Base-by-base conservation (phyloP, 2,888 invertebrate species). In the Amphipoea lucens region DNA sequence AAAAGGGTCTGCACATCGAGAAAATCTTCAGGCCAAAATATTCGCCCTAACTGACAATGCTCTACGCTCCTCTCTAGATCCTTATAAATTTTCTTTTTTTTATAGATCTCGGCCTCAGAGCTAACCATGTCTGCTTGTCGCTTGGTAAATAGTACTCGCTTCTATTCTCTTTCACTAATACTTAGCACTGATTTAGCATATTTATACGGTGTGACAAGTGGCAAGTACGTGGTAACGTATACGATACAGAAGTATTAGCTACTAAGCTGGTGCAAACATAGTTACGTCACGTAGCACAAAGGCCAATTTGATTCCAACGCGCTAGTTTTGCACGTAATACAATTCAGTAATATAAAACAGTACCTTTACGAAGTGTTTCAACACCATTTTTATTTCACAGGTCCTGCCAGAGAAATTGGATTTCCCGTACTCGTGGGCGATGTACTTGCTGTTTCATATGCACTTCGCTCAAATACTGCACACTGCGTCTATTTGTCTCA, bases 401-500 rank as follows among this genome's bases (percentile, higher is more conserved):
- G 93, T 96, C 11, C 89, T 96, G 17, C 96, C 96, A 0, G 96
- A 95, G 84, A 95, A 93, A 85, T 89, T 95, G 90, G 96, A 96
- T 87, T 96, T 96, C 83, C 95, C 96, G 2, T 96, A 96, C 89
- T 97, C 97, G 11, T 98, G 98, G 97, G 98, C 98, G 0, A 97
- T 98, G 84, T 98, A 98, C 91, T 97, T 98, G 76, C 96, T 98
- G 36, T 98, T 98, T 89, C 98, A 98, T 93, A 98, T 98, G 95
- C 98, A 98, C 94, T 98, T 98, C 92, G 98, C 98, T 5, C 98
- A 98, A 93, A 97, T 98, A 71, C 97, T 98, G 82, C 99, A 99
- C 94, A 98, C 98, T 0, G 98, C 98, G 60, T 98, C 98, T 45
- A 98, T 98, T 84, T 98, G 98, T 93, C 97, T 99, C 89, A 98